These are phyloP conservation scores for Chlorops oryzae DNA, from an alignment of 1,140 invertebrate species.

Conservation along the genomic window DNA sequence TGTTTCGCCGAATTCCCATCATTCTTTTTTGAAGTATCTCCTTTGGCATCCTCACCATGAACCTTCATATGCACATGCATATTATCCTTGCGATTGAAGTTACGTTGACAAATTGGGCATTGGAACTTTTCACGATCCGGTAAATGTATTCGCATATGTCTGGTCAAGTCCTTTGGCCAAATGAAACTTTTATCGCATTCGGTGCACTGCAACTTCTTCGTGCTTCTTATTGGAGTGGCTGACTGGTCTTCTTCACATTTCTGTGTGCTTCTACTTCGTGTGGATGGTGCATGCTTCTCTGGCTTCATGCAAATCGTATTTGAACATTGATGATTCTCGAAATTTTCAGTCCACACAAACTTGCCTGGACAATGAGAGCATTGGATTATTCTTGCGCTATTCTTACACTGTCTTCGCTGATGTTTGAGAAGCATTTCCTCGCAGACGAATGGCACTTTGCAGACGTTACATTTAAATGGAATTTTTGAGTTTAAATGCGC, in stretches of 20 bases:
- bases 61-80: conserved; percentile 35
- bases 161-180: conserved; percentile 51
- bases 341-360: conserved; percentile 38
- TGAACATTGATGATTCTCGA: conserved; percentile 26
- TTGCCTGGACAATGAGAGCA: conserved; percentile 35
- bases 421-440: conserved; percentile 24
- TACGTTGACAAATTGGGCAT: conserved; percentile 51
- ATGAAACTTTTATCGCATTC: conserved; percentile 50
- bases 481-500: conserved; percentile 17
- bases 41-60: conserved; percentile 14
- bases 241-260: conserved; percentile 8
- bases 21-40: background rate
- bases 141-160: conserved; percentile 50
- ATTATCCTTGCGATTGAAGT: conserved; percentile 52
- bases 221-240: no score
- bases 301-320: conserved; percentile 18
- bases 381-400: conserved; percentile 18
- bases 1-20: background rate
- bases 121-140: conserved; percentile 48
- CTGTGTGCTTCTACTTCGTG: conserved; percentile 14
- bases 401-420: conserved; percentile 26
- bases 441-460: conserved; percentile 34
- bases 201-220: conserved; percentile 46
- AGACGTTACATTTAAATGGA: conserved; percentile 25
- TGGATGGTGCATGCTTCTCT: conserved; percentile 18